Conservation (phyloP, 2,888 invertebrate genomes). For the Oligia latruncula region DNA sequence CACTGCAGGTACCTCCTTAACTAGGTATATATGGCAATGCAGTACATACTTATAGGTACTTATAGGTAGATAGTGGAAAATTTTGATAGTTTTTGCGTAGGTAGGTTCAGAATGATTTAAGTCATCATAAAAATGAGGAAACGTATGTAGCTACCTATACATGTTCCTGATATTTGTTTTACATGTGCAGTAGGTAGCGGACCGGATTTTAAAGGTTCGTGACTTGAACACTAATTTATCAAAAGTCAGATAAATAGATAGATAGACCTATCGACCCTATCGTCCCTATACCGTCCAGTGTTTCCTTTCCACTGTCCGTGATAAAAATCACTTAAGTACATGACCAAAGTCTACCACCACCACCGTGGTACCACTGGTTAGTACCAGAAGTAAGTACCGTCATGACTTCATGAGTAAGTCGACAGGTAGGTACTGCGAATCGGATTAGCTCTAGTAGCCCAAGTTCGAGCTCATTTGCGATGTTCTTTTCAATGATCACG, state of each 20-base stretch:
- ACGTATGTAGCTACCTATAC: too few relatives aligned
- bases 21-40: too few relatives aligned
- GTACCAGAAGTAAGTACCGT: not conserved
- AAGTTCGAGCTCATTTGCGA: not conserved
- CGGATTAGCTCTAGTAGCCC: not conserved
- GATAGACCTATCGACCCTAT: not conserved
- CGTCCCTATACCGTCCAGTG: not conserved
- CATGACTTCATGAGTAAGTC: too few relatives aligned
- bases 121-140: too few relatives aligned
- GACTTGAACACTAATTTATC: not conserved
- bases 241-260: not conserved
- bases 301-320: not conserved
- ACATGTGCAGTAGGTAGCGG: not conserved
- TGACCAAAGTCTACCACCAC: not conserved
- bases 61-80: not conserved
- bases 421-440: not conserved
- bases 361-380: not conserved
- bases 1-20: too few relatives aligned
- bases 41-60: not conserved
- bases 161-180: not conserved
- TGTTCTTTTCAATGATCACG: constrained; percentile 7
- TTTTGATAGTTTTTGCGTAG: not conserved
- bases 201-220: not conserved
- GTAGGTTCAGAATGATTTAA: too few relatives aligned
- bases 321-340: not conserved